A percentile compares a stretch with the other conserved stretches of the same genome.
phyloP scores from a whole-genome alignment of 2,888 invertebrate species.

The Aelia acuminata region DNA sequence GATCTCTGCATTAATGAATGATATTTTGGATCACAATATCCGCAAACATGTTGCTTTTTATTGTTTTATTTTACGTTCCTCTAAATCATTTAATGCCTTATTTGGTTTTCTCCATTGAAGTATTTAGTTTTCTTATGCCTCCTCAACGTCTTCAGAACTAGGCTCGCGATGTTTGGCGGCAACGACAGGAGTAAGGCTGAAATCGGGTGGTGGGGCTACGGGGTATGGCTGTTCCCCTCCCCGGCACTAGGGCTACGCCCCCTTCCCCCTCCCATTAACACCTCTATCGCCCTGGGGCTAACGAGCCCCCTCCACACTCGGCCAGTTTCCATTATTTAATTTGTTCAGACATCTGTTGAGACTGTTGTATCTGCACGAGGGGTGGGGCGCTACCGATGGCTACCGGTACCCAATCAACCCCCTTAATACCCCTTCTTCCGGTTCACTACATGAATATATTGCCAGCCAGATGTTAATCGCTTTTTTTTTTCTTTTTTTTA shows the following conservation, averaged over 20 bases:
- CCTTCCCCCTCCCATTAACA: constrained; percentile 45
- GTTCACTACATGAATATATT: constrained; percentile 49
- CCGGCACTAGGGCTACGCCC: constrained; percentile 36
- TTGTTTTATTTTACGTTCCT: no score
- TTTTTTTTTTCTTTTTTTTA: background rate
- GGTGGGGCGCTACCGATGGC: constrained; percentile 53
- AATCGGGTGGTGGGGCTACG: background rate
- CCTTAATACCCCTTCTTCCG: constrained; percentile 43
- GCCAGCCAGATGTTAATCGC: constrained; percentile 25
- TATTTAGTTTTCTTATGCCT: background rate
- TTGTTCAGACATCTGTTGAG: constrained; percentile 55
- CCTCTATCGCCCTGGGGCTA: constrained; percentile 16
- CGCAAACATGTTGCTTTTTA: no score
- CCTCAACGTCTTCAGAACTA: background rate
- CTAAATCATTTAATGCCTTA: background rate
- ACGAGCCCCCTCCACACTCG: constrained; percentile 40
- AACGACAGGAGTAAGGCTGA: background rate
- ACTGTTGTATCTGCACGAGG: constrained; percentile 35
- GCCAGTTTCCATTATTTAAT: constrained; percentile 58
- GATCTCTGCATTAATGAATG: no score
- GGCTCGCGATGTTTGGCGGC: background rate
- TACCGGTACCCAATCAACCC: constrained; percentile 41
- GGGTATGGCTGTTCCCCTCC: constrained; percentile 50
- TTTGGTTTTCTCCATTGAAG: background rate
- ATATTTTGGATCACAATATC: no score